Base-by-base conservation (phyloP, 2,888 invertebrate species). In the Seira sanloemensis region DNA sequence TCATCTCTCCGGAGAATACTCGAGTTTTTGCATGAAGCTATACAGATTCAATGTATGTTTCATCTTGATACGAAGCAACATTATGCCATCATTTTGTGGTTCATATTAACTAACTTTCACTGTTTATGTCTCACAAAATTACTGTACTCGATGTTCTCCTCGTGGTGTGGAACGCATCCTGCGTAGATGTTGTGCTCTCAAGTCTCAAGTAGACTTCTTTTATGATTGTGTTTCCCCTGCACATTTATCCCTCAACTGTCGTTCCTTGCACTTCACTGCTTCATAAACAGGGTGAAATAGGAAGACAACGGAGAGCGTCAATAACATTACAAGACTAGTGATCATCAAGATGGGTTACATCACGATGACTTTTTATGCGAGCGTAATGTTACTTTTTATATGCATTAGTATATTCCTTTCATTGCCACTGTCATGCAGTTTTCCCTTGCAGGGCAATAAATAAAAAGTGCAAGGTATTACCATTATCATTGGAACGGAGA, bases 101-200 rank as follows among this genome's bases (percentile, higher is more conserved):
- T 37, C 12, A 37, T 78, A 78, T 78, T 78, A 78, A 78, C 72
- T 78, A 78, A 72, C 78, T 78, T 78, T 78, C 72, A 18, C 71
- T 68, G 37, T 7, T 37, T 37, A 37, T 37, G 37, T 37, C 37
- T 37, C 37, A 37, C 37, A 12, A 37, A 37, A 37, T 37, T 37
- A 37, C 37, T n/a, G 37, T 37, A 4, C 12, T 12, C 37, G 37
- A 37, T n/a, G n/a, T 12, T 4, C 37, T 37, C 37, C 37, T 37
- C 5, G 37, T 37, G 37, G 5, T 37, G 37, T 37, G 12, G 37
- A 37, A 37, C 12, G 37, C 37, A 37, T 37, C 37, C 4, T 37
- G 37, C 37, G 12, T 37, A 37, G 4, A 37, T 37, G 37, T 7
- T 37, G 37, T 78, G 78, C 78, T 37, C 37, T 37, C 4, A 37